phyloP scores from a whole-genome alignment of 2,888 invertebrate species.

The Camptogramma bilineatum region DNA sequence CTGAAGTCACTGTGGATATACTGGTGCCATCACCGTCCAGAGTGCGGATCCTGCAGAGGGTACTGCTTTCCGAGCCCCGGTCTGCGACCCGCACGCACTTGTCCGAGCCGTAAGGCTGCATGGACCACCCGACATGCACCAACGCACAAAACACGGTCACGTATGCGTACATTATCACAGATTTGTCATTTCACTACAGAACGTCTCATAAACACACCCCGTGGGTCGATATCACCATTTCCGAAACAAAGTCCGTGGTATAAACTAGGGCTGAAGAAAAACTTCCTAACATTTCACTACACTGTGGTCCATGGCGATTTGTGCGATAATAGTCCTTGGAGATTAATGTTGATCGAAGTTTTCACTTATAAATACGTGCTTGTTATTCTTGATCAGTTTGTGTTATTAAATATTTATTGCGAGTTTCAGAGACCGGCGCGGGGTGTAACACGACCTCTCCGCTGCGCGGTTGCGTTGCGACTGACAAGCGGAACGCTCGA shows the following conservation, averaged over 20 bases:
- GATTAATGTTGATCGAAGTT: conserved; percentile 49
- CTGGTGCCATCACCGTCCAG: conserved; percentile 89
- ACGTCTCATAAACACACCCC: conserved; percentile 84
- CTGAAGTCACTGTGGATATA: conserved; percentile 86
- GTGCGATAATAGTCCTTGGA: conserved; percentile 54
- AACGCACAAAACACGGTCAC: conserved; percentile 81
- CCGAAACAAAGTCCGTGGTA: conserved; percentile 83
- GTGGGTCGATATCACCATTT: conserved; percentile 85
- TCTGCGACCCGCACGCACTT: conserved; percentile 77
- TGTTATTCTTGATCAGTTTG: conserved; percentile 66
- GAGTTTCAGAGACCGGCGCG: conserved; percentile 70
- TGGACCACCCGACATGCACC: conserved; percentile 83
- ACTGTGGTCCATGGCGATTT: conserved; percentile 67
- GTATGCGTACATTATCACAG: conserved; percentile 82
- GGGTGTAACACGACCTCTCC: conserved; percentile 66
- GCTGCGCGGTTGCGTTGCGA: conserved; percentile 77
- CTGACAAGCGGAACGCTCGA: conserved; percentile 74
- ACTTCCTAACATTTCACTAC: conserved; percentile 81
- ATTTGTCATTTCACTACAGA: conserved; percentile 82
- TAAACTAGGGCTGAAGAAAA: conserved; percentile 76
- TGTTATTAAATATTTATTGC: conserved; percentile 79
- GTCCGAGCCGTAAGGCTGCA: conserved; percentile 82
- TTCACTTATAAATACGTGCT: conserved; percentile 64
- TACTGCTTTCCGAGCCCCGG: conserved; percentile 80
- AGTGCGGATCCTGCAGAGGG: conserved; percentile 89